Evolutionary conservation across 2,113 vertebrate genomes (phyloP), one percentile per base, ranked within the genome.

Genomic region (Entelurus aequoreus): DNA sequence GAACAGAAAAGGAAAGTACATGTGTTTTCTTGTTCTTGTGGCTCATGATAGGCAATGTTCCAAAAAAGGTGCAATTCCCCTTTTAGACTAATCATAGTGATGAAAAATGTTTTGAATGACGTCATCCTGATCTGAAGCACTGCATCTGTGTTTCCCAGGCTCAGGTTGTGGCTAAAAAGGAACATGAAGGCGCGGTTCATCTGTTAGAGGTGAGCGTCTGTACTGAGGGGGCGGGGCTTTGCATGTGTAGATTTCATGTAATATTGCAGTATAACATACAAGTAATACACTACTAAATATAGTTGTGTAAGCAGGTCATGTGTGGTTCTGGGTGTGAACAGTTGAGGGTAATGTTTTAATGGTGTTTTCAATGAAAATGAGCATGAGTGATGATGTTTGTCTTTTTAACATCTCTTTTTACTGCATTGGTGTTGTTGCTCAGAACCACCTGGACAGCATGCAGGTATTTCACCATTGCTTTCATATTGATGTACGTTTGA

Each of bases 391-490:
- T 90, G 90, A 62, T 76, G 63, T 90, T 83, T 86, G 84, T 89
- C 89, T 87, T 92, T 80, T 13, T 11, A 38, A 4, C 75, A 64
- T 90, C 83, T 86, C 84, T 89, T 90, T 87, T 92, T 79, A 82
- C 84, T 89, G 86, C 93, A 86, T 83, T 82, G 80, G 66, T 88
- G 87, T 89, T 88, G 91, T 82, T 93, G 90, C 91, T 91, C 87
- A 98, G 97, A 95, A 87, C 92, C 92, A 95, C 90, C 90, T 99
- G 97, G 96, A 98, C 92, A 94, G 94, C 94, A 97, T 98, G 96
- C 97, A 99, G 97, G 97, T 99, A 98, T 91, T 93, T 90, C 89
- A 86, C 74, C 68, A 62, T 66, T 74, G 78, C 65, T 88, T 88
- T 77, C 63, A 76, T 80, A 76, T 80, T 80, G 62, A 60, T 76